Conservation (phyloP, 2,113 vertebrate genomes). For the Carettochelys insculpta region DNA sequence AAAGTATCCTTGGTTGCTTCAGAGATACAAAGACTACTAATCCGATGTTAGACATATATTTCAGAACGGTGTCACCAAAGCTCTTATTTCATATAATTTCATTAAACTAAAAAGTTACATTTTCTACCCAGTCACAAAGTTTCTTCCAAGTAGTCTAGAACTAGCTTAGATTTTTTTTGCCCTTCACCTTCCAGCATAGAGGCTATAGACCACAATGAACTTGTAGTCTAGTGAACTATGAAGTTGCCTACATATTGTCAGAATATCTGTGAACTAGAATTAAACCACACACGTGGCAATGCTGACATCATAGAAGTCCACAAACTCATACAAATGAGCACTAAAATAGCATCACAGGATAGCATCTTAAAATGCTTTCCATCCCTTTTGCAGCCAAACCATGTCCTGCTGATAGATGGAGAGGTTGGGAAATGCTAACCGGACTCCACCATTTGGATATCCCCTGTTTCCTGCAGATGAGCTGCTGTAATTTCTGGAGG, state of each 20-base stretch:
- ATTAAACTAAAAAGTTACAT: background rate
- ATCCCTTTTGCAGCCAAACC: background rate
- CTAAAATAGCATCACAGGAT: background rate
- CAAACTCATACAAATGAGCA: slow-evolving; percentile 19
- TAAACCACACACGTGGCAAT: slow-evolving; percentile 52
- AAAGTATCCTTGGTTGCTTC: background rate
- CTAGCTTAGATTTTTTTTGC: background rate
- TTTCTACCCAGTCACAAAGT: background rate
- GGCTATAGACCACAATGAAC: background rate
- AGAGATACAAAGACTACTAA: background rate
- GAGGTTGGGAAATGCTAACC: background rate
- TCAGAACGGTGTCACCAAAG: background rate
- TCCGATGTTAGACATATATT: background rate
- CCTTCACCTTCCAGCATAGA: background rate
- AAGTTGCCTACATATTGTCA: slow-evolving; percentile 33
- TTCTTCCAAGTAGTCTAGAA: background rate
- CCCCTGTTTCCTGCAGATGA: background rate
- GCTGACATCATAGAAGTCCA: slow-evolving; percentile 44
- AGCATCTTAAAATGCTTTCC: background rate
- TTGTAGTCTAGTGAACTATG: slow-evolving; percentile 10
- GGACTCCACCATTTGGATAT: background rate
- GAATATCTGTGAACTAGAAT: slow-evolving; percentile 34
- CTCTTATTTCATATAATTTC: background rate
- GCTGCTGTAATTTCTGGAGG: slow-evolving; percentile 11
- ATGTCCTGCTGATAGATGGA: background rate